Percentiles rank a stretch among this genome's conserved stretches.
These are phyloP conservation scores for Progne subis DNA, from an alignment of 2,113 vertebrate genomes.

Conservation along the genomic window DNA sequence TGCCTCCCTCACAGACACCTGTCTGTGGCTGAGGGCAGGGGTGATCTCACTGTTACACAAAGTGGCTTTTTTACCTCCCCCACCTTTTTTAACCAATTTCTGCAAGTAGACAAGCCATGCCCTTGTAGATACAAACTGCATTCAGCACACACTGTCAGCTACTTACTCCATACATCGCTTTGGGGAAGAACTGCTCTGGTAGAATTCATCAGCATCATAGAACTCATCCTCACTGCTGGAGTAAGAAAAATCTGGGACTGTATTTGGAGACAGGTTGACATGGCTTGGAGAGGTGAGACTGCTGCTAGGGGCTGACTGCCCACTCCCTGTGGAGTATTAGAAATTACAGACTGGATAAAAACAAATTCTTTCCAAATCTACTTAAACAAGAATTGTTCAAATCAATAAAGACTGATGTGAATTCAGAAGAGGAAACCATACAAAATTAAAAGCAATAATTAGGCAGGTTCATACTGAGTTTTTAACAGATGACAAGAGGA, in stretches of 20 bases:
- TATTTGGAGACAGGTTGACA: conserved; percentile 91
- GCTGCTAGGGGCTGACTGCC: conserved; percentile 92
- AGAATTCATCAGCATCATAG: conserved; percentile 97
- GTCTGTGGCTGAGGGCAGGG: neutral
- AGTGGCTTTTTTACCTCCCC: neutral
- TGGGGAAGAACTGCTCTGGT: conserved; percentile 92
- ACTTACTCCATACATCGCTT: conserved; percentile 93
- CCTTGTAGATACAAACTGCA: neutral
- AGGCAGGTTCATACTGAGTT: neutral
- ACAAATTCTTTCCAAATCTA: neutral
- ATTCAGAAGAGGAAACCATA: neutral
- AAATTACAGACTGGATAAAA: neutral
- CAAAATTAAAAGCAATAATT: neutral
- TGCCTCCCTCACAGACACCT: neutral
- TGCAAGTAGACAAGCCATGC: neutral
- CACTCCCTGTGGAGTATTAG: conserved; percentile 81
- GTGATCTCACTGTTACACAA: neutral
- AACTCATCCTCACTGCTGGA: conserved; percentile 99
- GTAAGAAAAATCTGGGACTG: conserved; percentile 97
- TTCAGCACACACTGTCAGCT: neutral
- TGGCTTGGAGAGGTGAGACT: conserved; percentile 91
- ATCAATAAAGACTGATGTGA: neutral
- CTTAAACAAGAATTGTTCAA: neutral
- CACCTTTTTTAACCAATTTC: neutral
- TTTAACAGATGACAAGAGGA: neutral